Evolutionary conservation across 1,140 invertebrate genomes (phyloP).

Genomic region (Rhagoletis pomonella): DNA sequence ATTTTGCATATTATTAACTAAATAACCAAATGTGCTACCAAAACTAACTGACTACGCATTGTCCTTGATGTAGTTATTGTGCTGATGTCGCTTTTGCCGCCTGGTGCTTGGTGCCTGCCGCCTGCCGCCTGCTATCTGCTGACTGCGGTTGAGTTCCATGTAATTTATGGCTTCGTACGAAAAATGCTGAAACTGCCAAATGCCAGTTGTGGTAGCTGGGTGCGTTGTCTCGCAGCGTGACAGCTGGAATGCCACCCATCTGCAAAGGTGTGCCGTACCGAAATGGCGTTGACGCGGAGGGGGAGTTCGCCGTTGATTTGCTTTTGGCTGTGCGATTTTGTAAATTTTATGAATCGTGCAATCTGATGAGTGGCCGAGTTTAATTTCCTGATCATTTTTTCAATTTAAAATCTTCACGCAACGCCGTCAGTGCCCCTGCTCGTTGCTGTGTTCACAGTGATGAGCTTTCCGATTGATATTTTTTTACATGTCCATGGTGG

Average conservation of each 20-base stretch:
- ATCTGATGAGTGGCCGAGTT: conserved; percentile 46
- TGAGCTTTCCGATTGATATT: not conserved
- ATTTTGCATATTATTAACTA: conserved; percentile 53
- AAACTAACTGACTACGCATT: conserved; percentile 23
- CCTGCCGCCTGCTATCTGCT: not conserved
- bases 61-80: conserved; percentile 12
- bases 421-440: not conserved
- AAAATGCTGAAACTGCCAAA: conserved; percentile 46
- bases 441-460: not conserved
- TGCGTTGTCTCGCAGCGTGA: not conserved
- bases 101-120: not conserved
- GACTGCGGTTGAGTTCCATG: conserved; percentile 14
- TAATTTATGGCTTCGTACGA: conserved; percentile 47
- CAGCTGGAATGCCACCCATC: not conserved
- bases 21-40: conserved; percentile 26
- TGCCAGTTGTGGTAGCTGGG: not conserved
- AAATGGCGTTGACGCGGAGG: not conserved
- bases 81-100: conserved; percentile 1
- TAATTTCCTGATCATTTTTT: conserved; percentile 48
- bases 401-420: conserved; percentile 39
- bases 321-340: conserved; percentile 22
- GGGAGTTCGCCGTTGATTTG: not conserved
- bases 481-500: not conserved
- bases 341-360: conserved; percentile 14
- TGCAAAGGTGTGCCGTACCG: not conserved